Percentiles rank a stretch among this genome's conserved stretches.
These are phyloP conservation scores for Neodontobutis hainanensis DNA, from an alignment of 2,113 vertebrate genomes.

Conservation along the genomic window DNA sequence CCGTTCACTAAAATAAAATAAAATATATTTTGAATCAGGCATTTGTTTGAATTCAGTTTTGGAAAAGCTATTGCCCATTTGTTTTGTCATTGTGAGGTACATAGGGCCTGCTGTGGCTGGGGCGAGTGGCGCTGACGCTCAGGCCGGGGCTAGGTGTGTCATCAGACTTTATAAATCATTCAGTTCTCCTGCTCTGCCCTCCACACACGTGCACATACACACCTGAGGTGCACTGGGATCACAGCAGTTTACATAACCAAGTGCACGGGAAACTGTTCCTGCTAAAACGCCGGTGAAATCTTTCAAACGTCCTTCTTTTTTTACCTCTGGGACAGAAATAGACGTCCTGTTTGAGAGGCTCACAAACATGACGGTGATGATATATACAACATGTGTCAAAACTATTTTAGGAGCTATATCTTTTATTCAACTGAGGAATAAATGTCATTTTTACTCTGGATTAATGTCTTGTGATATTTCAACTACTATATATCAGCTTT, in stretches of 20 bases:
- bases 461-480: too few relatives aligned
- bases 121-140: constrained; percentile 32
- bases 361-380: not conserved
- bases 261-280: constrained; percentile 1
- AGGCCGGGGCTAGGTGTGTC: constrained; percentile 34
- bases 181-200: constrained; percentile 53
- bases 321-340: constrained; percentile 11
- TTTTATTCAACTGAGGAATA: too few relatives aligned
- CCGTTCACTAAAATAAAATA: too few relatives aligned
- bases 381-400: not conserved
- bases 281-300: constrained; percentile 17
- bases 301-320: constrained; percentile 7
- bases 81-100: too few relatives aligned
- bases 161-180: constrained; percentile 72
- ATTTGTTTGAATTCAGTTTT: too few relatives aligned
- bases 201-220: constrained; percentile 26
- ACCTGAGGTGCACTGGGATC: constrained; percentile 26
- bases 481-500: too few relatives aligned
- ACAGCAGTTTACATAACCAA: constrained; percentile 32
- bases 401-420: not conserved
- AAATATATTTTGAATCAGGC: too few relatives aligned
- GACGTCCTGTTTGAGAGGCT: not conserved
- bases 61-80: too few relatives aligned
- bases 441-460: too few relatives aligned
- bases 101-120: constrained; percentile 19